A percentile compares a stretch with the other conserved stretches of the same genome.
Conservation (phyloP, 2,797 vertebrate genomes). For the Myiothlypis chrysogaster region DNA sequence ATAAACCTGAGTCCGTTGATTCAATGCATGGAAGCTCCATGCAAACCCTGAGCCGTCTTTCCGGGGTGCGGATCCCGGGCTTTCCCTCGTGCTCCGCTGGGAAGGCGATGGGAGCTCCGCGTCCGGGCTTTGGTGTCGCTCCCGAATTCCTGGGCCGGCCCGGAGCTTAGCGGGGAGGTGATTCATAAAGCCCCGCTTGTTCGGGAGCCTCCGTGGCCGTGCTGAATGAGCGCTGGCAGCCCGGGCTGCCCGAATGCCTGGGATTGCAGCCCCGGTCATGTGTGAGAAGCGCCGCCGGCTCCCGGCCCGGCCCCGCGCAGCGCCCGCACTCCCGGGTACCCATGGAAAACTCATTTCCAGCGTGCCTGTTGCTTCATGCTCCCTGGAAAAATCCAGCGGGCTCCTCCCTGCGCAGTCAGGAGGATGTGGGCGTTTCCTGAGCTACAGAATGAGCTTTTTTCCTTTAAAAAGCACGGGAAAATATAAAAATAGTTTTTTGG, state of each 20-base stretch:
- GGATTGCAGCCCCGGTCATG: not conserved
- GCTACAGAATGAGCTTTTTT: conserved; percentile 53
- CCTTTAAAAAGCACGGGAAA: conserved; percentile 38
- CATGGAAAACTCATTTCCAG: conserved; percentile 53
- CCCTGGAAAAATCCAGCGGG: conserved; percentile 57
- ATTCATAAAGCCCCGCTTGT: conserved; percentile 43
- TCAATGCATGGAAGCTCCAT: not conserved
- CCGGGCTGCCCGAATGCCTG: not conserved
- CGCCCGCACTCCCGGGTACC: not conserved
- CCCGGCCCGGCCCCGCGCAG: not conserved
- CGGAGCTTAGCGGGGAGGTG: not conserved
- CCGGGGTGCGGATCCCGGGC: not conserved
- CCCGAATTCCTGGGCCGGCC: not conserved
- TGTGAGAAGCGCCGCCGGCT: not conserved
- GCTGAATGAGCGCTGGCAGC: conserved; percentile 11
- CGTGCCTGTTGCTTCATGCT: conserved; percentile 46
- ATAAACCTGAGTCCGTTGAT: not conserved
- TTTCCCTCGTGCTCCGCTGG: not conserved
- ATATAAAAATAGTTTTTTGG: conserved; percentile 53
- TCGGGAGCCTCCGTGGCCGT: not conserved
- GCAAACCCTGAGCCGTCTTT: not conserved
- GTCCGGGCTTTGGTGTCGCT: not conserved
- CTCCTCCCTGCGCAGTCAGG: conserved; percentile 23
- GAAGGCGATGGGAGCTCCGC: not conserved
- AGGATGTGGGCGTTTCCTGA: conserved; percentile 63